Base-by-base conservation (phyloP, 2,888 invertebrate genomes). In the Tyria jacobaeae region DNA sequence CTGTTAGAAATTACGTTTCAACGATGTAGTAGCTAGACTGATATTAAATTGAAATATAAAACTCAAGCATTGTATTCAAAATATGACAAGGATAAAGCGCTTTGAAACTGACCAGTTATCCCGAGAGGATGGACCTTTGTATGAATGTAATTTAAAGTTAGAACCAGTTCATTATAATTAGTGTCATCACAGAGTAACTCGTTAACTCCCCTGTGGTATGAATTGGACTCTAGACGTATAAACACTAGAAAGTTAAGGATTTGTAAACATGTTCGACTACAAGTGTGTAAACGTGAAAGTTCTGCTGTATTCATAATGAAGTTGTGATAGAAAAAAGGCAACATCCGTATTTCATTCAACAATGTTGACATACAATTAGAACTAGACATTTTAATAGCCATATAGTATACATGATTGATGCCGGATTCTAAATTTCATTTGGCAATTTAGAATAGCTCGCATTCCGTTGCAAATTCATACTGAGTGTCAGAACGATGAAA, bases 81-180 rank as follows among this genome's bases (percentile, higher is more conserved):
- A 44, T 47, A 25, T 31, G 9, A 60, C 27, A 27, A 37, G 39
- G 17, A 27, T 49, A 60, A 31, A 49, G 21, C 15, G 25, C 14
- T 7, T 24, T 47, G 25, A 49, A 49, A 49, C 41, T 34, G n/a
- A 39, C 37, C 31, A 27, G 49, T 25, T 15, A 50, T 54, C 62
- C 62, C 62, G 34, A 2, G 54, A 54, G 58, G 25, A 15, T 35
- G 21, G 37, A 35, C 61, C 57, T 47, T 52, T 21, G n/a, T 53
- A 50, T 41, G 27, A 62, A 62, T 50, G 54, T 58, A 62, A 62
- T 62, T 62, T 54, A 62, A 62, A 62, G 57, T 62, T 62, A 37
- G 27, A n/a, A 17, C 41, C 44, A 54, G 58, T 58, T 58, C 25
- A 58, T 58, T 62, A 58, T 58, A 62, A 58, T 62, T 62, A 58